A percentile compares a stretch with the other conserved stretches of the same genome.
Conservation (phyloP, 2,888 invertebrate genomes). For the Malthinus flaveolus region DNA sequence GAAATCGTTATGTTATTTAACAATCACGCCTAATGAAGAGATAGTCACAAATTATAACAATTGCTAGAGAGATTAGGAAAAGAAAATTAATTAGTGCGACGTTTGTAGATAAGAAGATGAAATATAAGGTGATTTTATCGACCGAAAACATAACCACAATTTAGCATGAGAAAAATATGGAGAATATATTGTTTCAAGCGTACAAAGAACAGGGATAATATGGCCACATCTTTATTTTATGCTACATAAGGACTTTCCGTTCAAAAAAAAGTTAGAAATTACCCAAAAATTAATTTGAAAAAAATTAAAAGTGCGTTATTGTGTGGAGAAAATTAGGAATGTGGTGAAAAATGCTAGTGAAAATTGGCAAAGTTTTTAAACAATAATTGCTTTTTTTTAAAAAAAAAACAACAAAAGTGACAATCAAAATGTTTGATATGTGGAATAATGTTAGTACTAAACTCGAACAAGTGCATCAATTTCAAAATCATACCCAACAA, state of each 20-base stretch:
- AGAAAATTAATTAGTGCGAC: conserved; percentile 3
- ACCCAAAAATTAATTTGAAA: background rate
- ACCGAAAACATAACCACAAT: conserved; percentile 5
- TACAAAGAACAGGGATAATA: conserved; percentile 52
- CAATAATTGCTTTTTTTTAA: too few species aligned
- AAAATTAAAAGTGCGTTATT: background rate
- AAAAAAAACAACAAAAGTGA: conserved; percentile 25
- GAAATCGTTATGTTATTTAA: background rate
- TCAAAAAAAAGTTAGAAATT: background rate
- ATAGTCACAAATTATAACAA: background rate
- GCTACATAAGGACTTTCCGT: conserved; percentile 37
- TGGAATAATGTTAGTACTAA: conserved; percentile 79
- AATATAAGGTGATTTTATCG: conserved; percentile 8
- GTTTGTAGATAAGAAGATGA: background rate
- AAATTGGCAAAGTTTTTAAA: background rate
- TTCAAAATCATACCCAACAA: conserved; percentile 66
- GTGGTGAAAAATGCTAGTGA: conserved; percentile 6
- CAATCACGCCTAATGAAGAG: too few species aligned
- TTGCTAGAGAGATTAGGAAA: background rate
- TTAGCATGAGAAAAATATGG: conserved; percentile 54
- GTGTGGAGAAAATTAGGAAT: conserved; percentile 7
- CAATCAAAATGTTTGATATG: conserved; percentile 76
- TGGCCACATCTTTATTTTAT: conserved; percentile 38
- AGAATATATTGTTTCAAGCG: conserved; percentile 53
- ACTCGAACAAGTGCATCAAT: conserved; percentile 69